These are phyloP conservation scores for Epizoanthus stellaris DNA, from an alignment of 92 coral and sea anemone species.

Conservation along the genomic window DNA sequence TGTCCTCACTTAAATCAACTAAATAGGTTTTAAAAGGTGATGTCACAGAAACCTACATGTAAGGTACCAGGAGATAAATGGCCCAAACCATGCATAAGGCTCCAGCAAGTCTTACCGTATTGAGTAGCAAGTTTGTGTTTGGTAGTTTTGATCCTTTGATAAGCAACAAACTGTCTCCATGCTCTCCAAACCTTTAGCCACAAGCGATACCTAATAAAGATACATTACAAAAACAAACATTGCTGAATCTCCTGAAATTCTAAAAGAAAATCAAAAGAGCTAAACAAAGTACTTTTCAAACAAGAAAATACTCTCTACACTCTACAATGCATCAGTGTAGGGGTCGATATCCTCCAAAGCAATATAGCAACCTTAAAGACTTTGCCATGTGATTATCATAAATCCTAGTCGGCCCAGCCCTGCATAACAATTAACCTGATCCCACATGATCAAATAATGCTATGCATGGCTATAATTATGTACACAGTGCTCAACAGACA, in stretches of 20 bases:
- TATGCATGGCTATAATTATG: too few species aligned
- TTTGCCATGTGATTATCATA: too few species aligned
- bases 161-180: constrained; percentile 74
- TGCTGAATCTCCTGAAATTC: not conserved
- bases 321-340: too few species aligned
- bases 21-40: not conserved
- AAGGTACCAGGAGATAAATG: too few species aligned
- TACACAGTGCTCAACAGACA: too few species aligned
- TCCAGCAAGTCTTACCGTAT: constrained; percentile 57
- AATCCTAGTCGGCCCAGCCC: too few species aligned
- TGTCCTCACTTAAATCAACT: not conserved
- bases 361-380: too few species aligned
- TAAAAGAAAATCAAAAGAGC: not conserved
- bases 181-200: constrained; percentile 87
- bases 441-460: too few species aligned
- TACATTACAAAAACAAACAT: not conserved
- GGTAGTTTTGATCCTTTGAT: constrained; percentile 58
- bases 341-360: too few species aligned
- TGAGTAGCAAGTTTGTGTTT: constrained; percentile 67
- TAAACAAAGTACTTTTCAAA: not conserved
- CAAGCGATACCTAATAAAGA: constrained; percentile 73
- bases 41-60: not conserved
- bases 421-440: too few species aligned
- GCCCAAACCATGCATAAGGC: not conserved
- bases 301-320: too few species aligned